These are phyloP conservation scores for Channallabes apus DNA, from an alignment of 2,797 vertebrate species.

Conservation along the genomic window DNA sequence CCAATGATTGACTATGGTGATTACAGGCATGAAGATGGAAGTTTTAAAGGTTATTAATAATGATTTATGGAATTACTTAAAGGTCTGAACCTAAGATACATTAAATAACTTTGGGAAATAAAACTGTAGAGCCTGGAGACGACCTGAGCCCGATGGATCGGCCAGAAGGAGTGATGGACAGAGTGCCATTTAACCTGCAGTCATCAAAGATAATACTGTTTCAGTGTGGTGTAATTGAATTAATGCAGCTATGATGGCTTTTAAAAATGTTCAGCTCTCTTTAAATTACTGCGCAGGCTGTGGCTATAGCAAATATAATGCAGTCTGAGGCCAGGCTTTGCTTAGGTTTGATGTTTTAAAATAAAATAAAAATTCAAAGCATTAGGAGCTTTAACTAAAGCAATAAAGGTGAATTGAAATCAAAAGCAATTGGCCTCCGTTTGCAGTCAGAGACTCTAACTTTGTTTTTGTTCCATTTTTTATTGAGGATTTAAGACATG, in stretches of 20 bases:
- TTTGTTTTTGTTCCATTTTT: neutral
- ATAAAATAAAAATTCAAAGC: neutral
- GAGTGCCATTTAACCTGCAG: slow-evolving; percentile 19
- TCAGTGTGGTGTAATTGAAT: slow-evolving; percentile 44
- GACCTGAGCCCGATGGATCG: slow-evolving; percentile 11
- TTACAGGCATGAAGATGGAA: slow-evolving; percentile 78
- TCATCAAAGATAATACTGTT: slow-evolving; percentile 34
- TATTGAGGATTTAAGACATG: neutral
- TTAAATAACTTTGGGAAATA: slow-evolving; percentile 70
- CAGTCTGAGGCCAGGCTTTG: neutral
- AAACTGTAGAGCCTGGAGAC: slow-evolving; percentile 61
- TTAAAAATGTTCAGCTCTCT: slow-evolving; percentile 4
- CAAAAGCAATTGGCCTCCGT: neutral
- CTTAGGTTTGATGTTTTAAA: neutral
- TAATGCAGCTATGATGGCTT: neutral
- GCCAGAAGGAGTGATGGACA: neutral
- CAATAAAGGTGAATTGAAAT: neutral
- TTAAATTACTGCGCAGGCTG: neutral
- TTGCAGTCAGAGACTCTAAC: neutral
- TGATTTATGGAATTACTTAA: slow-evolving; percentile 84
- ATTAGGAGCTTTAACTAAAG: neutral
- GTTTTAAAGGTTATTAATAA: slow-evolving; percentile 83
- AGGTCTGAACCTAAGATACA: slow-evolving; percentile 72
- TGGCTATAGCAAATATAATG: neutral
- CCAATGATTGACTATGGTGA: slow-evolving; percentile 80